A percentile compares a stretch with the other conserved stretches of the same genome.
phyloP scores from a whole-genome alignment of 2,888 invertebrate species.

The Cremastobaeus sp. region DNA sequence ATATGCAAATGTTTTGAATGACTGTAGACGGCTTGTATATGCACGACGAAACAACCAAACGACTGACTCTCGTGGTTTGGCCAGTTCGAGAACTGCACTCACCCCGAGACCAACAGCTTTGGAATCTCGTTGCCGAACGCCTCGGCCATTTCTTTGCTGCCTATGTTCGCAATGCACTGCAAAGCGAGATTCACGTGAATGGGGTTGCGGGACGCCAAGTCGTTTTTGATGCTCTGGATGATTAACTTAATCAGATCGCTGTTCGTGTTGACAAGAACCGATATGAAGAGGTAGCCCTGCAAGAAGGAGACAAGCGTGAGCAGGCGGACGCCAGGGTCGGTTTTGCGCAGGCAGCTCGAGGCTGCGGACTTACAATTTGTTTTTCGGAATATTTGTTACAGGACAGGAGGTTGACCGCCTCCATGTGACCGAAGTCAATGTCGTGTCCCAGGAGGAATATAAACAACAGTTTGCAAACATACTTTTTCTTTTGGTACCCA shows the following conservation, averaged over 20 bases:
- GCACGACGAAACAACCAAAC: no score
- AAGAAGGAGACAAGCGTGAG: constrained; percentile 69
- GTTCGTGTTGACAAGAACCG: constrained; percentile 98
- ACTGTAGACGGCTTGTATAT: no score
- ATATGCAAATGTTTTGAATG: no score
- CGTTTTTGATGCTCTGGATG: constrained; percentile 99
- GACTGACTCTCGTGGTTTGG: no score
- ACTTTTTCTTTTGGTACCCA: constrained; percentile 99
- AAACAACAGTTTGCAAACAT: constrained; percentile 99
- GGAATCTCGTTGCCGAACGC: constrained; percentile 99
- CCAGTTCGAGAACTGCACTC: no score
- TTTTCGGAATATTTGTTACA: constrained; percentile 99
- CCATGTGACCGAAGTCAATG: constrained; percentile 99
- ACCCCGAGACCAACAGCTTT: constrained; percentile 98
- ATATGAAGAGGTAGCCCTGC: constrained; percentile 99
- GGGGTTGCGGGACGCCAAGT: constrained; percentile 96
- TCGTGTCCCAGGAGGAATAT: constrained; percentile 99
- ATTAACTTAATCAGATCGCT: constrained; percentile 99
- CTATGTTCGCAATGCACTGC: constrained; percentile 99
- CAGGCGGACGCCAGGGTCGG: no score
- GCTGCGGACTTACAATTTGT: constrained; percentile 88
- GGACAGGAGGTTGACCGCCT: constrained; percentile 98
- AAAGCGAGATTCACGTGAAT: constrained; percentile 98
- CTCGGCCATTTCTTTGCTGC: constrained; percentile 99
- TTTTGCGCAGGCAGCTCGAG: no score